A percentile compares a stretch with the other conserved stretches of the same genome.
phyloP scores from a whole-genome alignment of 2,888 invertebrate species.

The Dusona sp. region DNA sequence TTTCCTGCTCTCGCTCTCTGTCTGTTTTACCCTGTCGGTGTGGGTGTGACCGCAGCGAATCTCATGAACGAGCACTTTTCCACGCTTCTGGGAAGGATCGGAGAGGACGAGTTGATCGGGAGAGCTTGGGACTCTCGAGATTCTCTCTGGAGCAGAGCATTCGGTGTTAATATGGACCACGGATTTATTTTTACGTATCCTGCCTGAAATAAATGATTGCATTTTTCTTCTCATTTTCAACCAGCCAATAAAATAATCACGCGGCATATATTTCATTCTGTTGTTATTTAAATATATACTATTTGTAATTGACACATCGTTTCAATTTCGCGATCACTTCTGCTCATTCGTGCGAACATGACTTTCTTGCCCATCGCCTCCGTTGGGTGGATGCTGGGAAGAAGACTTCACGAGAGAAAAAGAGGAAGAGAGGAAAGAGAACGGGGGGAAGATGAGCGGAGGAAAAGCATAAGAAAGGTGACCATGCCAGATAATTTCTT shows the following conservation, averaged over 20 bases:
- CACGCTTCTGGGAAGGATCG: constrained; percentile 77
- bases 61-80: constrained; percentile 77
- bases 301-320: too few species aligned
- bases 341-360: background rate
- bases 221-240: background rate
- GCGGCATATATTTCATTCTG: background rate
- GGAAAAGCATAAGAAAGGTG: constrained; percentile 72
- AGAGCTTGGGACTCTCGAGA: constrained; percentile 1
- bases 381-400: background rate
- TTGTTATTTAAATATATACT: background rate
- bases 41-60: constrained; percentile 80
- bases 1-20: constrained; percentile 47
- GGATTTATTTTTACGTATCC: background rate
- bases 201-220: background rate
- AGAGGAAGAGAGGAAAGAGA: constrained; percentile 45
- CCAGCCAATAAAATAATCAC: too few species aligned
- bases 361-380: background rate
- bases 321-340: too few species aligned
- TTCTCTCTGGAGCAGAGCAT: constrained; percentile 1
- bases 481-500: constrained; percentile 53
- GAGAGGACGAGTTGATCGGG: constrained; percentile 20
- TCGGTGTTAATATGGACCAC: constrained; percentile 16
- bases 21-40: constrained; percentile 66
- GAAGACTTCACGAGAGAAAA: constrained; percentile 32
- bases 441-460: constrained; percentile 35